Evolutionary conservation across 2,113 vertebrate genomes (phyloP), one percentile per base, ranked within the genome.

Genomic region (Neolamprologus falcicula): DNA sequence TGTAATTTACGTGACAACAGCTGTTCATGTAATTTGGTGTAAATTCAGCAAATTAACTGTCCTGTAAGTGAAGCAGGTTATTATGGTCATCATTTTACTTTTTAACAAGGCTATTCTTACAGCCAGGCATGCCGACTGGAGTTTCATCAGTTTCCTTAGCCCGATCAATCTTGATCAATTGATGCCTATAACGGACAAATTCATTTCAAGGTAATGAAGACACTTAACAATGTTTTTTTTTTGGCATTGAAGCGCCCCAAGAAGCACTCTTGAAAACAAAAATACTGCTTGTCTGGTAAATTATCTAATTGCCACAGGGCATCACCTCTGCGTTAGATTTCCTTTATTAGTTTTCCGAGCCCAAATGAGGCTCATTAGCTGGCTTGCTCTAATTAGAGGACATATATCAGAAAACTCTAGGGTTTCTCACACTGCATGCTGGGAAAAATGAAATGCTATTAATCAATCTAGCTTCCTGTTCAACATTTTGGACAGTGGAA

Each of bases 91-190:
- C 53, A 47, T 81, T 89, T 55, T 21, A 68, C 17, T 81, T 76
- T 86, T 88, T 71, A 89, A 88, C 78, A 66, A 92, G 61, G 16
- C 35, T 19, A 10, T 73, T 80, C 31, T 81, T 87, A 86, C 84
- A 90, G 55, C 31, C 24, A 55, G 61, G 83, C 57, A 42, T 13
- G 26, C 37, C 14, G 79, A 52, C 76, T 68, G 78, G 37, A 35
- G 57, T 82, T 80, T 57, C 82, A 85, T 83, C 78, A 85, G 33
- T 61, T 66, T 87, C 68, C 85, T 82, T 35, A 13, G 37, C 53
- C 85, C 35, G 52, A 96, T 96, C 95, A 95, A 94, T 96, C 95
- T 94, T 82, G 91, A 96, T 96, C 94, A 96, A 95, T 95, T 93
- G 83, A 88, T 68, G 87, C 86, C 79, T 86, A 83, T 86, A 90